phyloP scores from a whole-genome alignment of 2,113 vertebrate species.

The Neotragus moschatus region DNA sequence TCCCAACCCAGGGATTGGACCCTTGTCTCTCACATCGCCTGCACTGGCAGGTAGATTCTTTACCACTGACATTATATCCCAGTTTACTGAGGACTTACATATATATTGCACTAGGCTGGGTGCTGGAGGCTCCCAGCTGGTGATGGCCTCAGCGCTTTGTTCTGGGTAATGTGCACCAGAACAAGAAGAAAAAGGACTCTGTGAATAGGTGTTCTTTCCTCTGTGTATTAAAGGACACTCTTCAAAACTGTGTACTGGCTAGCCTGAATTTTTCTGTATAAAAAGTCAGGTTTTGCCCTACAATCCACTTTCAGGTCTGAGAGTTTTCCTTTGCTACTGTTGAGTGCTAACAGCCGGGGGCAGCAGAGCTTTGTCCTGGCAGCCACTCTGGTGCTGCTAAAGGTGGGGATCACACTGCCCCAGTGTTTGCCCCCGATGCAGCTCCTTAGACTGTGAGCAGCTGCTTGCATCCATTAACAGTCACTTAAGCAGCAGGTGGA shows the following conservation, averaged over 20 bases:
- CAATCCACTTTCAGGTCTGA: neutral
- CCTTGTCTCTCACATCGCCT: neutral
- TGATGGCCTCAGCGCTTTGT: neutral
- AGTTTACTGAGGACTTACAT: neutral
- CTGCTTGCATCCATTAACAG: slow-evolving; percentile 44
- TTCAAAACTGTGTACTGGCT: neutral
- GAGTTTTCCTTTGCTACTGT: neutral
- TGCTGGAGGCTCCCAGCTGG: neutral
- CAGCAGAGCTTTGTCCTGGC: neutral
- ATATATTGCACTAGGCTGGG: neutral
- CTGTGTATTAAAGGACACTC: neutral
- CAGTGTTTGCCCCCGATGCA: neutral
- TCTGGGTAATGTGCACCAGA: neutral
- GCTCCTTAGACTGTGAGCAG: slow-evolving; percentile 28
- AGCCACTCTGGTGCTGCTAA: neutral
- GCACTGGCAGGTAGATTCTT: neutral
- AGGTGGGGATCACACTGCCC: neutral
- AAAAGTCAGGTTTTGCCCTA: neutral
- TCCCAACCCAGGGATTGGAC: neutral
- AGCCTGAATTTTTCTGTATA: neutral
- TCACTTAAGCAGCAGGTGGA: slow-evolving; percentile 38
- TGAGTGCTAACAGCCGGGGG: neutral
- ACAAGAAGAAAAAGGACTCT: neutral
- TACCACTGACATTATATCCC: neutral
- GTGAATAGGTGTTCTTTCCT: neutral